These are phyloP conservation scores for Psammodynastes pulverulentus DNA, from an alignment of 2,113 vertebrate genomes.

Conservation along the genomic window DNA sequence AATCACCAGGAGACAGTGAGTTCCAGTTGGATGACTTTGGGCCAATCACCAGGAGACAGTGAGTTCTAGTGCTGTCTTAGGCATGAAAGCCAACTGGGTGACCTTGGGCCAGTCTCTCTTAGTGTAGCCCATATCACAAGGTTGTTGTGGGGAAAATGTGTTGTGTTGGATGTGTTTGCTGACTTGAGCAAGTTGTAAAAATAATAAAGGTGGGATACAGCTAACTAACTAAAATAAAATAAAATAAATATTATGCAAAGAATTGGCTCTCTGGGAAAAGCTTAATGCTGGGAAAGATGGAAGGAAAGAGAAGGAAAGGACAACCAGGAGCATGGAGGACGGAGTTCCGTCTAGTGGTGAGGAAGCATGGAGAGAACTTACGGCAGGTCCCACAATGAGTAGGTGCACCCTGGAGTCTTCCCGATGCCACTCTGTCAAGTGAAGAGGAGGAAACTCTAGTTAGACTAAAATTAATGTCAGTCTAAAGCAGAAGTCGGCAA, in stretches of 20 bases:
- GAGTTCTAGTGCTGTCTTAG: too few relatives aligned
- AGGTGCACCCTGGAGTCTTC: slow-evolving; percentile 76
- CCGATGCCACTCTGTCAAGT: slow-evolving; percentile 81
- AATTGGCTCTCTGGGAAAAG: not conserved
- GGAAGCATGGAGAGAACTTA: slow-evolving; percentile 57
- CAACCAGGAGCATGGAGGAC: not conserved
- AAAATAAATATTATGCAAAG: not conserved
- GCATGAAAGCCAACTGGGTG: too few relatives aligned
- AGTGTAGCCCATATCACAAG: not conserved
- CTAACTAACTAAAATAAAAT: too few relatives aligned
- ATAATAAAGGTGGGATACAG: not conserved
- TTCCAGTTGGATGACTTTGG: too few relatives aligned
- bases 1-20: too few relatives aligned
- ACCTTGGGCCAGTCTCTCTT: too few relatives aligned
- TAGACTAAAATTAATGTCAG: not conserved
- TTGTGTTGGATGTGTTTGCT: not conserved
- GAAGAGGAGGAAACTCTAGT: not conserved
- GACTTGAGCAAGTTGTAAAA: not conserved
- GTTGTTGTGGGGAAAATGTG: not conserved
- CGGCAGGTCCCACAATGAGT: slow-evolving; percentile 83
- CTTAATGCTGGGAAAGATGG: not conserved
- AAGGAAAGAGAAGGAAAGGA: not conserved
- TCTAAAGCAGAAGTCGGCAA: too few relatives aligned
- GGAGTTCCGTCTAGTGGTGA: not conserved
- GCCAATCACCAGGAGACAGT: too few relatives aligned